These are phyloP conservation scores for Chalcosyrphus nemorum DNA, from an alignment of 2,888 invertebrate genomes.

Conservation along the genomic window DNA sequence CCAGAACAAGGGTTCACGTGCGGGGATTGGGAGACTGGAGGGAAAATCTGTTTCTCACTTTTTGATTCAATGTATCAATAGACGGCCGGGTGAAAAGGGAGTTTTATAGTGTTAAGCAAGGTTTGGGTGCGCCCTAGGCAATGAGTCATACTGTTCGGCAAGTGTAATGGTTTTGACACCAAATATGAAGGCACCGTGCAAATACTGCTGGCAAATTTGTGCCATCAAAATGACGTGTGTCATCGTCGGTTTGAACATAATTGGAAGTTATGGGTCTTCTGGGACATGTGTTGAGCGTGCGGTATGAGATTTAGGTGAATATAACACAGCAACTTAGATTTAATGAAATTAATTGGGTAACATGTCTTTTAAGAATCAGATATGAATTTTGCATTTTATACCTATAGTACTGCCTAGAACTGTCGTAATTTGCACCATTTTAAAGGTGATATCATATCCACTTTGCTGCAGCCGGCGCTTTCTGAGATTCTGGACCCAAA, in stretches of 20 bases:
- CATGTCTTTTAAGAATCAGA: background rate
- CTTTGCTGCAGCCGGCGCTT: no score
- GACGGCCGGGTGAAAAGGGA: background rate
- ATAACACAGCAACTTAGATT: background rate
- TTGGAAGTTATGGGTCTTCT: slow-evolving; percentile 7
- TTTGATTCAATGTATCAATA: slow-evolving; percentile 28
- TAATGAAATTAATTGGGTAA: no score
- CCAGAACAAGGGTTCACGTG: background rate
- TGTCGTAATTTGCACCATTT: no score
- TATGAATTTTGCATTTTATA: no score
- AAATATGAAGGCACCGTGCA: background rate
- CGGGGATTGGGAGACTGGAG: background rate
- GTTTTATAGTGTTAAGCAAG: background rate
- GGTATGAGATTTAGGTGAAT: background rate
- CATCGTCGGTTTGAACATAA: slow-evolving; percentile 10
- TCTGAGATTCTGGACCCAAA: no score
- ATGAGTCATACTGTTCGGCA: slow-evolving; percentile 7
- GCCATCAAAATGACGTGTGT: slow-evolving; percentile 21
- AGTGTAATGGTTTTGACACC: slow-evolving; percentile 31
- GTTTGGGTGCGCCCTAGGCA: background rate
- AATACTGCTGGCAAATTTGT: slow-evolving; percentile 43
- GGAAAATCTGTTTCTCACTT: slow-evolving; percentile 14
- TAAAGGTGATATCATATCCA: no score
- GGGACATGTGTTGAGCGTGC: background rate
- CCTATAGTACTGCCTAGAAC: no score